These are phyloP conservation scores for Hestina assimilis DNA, from an alignment of 1,140 invertebrate species.

Conservation along the genomic window DNA sequence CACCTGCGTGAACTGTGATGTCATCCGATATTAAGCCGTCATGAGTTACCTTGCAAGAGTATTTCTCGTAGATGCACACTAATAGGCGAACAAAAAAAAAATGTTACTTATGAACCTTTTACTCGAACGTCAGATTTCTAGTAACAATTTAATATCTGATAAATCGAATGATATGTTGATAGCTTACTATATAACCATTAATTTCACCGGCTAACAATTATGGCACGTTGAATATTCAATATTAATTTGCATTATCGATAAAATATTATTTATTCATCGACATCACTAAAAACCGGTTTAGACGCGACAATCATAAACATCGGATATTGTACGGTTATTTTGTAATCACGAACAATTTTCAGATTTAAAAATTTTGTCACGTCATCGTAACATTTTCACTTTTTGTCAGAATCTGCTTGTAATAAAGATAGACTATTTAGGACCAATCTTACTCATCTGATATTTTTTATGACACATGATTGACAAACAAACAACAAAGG, in stretches of 20 bases:
- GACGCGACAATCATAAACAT: constrained; percentile 40
- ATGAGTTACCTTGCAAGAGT: too few relatives aligned
- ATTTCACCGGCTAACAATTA: constrained; percentile 52
- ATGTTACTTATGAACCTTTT: too few relatives aligned
- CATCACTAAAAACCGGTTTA: constrained; percentile 42
- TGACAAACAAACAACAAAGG: too few relatives aligned
- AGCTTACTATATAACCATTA: constrained; percentile 29
- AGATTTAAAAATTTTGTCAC: constrained; percentile 22
- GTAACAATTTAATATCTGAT: constrained; percentile 5
- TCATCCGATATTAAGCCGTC: too few relatives aligned
- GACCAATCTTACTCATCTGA: too few relatives aligned
- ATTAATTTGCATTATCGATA: constrained; percentile 55
- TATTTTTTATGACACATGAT: too few relatives aligned
- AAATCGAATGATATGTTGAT: constrained; percentile 18
- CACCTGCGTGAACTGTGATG: too few relatives aligned
- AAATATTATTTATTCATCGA: too few relatives aligned
- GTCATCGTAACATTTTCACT: neutral
- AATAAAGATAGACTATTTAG: neutral
- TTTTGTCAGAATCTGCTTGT: neutral
- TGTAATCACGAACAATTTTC: constrained; percentile 16
- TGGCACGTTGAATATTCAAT: constrained; percentile 50
- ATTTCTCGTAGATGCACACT: too few relatives aligned
- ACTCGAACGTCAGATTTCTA: too few relatives aligned
- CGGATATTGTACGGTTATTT: constrained; percentile 12
- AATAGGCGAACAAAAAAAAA: too few relatives aligned